Evolutionary conservation across 2,113 vertebrate species (phyloP).

Genomic region (Lophochroa leadbeateri): DNA sequence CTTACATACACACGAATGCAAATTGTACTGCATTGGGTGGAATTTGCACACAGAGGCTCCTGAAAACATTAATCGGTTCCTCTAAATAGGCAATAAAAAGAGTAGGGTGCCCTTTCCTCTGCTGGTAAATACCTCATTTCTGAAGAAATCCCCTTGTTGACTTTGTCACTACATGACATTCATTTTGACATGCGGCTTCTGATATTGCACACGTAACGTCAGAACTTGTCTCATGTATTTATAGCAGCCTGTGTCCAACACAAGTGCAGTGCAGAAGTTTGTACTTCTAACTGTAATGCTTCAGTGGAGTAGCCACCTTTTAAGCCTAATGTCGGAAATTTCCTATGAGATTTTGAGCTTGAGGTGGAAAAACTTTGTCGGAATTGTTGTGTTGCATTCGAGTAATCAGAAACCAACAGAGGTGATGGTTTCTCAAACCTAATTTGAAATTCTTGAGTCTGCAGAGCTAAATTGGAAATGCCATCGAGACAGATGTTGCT

Average conservation of each 20-base stretch:
- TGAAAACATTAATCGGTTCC: not conserved
- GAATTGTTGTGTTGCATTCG: not conserved
- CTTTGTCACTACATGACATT: not conserved
- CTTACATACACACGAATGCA: not conserved
- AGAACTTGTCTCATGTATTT: not conserved
- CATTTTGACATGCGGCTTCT: not conserved
- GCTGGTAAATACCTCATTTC: slow-evolving; percentile 33
- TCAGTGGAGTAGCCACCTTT: not conserved
- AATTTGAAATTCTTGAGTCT: not conserved
- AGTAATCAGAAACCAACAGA: not conserved
- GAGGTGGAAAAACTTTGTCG: not conserved
- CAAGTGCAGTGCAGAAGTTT: not conserved
- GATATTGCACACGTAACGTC: rapidly evolving
- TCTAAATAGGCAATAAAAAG: slow-evolving; percentile 23
- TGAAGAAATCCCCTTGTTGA: not conserved
- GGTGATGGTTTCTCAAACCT: not conserved
- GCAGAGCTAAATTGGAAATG: not conserved
- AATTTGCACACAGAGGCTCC: not conserved
- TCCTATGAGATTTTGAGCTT: not conserved
- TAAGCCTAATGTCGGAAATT: not conserved
- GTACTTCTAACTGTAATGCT: not conserved
- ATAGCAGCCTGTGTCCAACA: not conserved
- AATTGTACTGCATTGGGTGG: not conserved
- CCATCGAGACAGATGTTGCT: not conserved
- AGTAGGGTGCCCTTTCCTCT: not conserved